Base-by-base conservation (phyloP, 2,797 vertebrate species). In the Sebastes minor region DNA sequence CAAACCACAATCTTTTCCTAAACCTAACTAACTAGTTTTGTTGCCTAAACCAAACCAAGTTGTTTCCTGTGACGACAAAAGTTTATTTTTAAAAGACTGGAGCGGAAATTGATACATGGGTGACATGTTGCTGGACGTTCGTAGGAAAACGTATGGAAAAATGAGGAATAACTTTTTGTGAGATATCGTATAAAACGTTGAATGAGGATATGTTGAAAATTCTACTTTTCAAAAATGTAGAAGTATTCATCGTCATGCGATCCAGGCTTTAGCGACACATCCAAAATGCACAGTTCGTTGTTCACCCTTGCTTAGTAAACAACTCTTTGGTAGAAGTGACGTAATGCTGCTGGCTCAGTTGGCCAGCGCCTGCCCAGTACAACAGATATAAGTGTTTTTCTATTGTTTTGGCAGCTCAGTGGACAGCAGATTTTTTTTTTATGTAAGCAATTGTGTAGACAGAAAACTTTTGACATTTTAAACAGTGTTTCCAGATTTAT, bases 351-450 rank as follows among this genome's bases (percentile, higher is more conserved):
- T 67, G 65, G 28, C 70, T 66, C 28, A 55, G n/a, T 27, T 16
- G 9, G 23, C 33, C 4, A 20, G 11, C n/a, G 27, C 25, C 68
- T 72, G 73, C 18, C 32, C 53, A 64, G 32, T 10, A 14, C 27
- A 71, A 25, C 61, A 71, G 32, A 70, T 62, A 18, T 10, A 4
- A n/a, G 52, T 66, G 38, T 71, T 74, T 42, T 63, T 70, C 42
- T 83, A 2, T 60, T 74, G n/a, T 75, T 74, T 78, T 63, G 76
- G 70, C 49, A 59, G 66, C 53, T 71, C 32, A 33, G 33, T 13
- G 35, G 60, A 53, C 18, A 2, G 49, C 22, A 28, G 38, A 71
- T 22, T 67, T 72, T 35, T 52, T 53, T 55, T 64, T 64, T 49
- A 49, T 80, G 38, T 52, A 56, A 71, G 30, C 74, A 46, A 23